phyloP scores from a whole-genome alignment of 2,797 vertebrate species.

The Mus caroli region DNA sequence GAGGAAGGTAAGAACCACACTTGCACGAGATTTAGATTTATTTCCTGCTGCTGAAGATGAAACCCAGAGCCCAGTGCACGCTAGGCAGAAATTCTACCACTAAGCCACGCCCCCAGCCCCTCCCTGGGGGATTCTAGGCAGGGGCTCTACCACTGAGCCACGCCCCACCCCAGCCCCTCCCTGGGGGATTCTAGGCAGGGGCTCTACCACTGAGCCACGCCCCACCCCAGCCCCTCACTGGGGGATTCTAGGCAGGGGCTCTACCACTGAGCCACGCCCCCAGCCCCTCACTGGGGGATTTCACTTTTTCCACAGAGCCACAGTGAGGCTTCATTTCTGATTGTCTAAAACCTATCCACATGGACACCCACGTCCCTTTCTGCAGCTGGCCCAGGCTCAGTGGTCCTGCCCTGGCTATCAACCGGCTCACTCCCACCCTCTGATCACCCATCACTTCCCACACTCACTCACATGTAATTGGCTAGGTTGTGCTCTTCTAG shows the following conservation, averaged over 20 bases:
- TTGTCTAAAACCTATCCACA: not conserved
- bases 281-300: not conserved
- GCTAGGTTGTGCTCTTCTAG: constrained; percentile 97
- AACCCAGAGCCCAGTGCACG: not conserved
- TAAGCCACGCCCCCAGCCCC: not conserved
- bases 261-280: not conserved
- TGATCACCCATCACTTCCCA: not conserved
- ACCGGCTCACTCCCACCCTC: not conserved
- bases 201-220: not conserved
- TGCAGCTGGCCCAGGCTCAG: not conserved
- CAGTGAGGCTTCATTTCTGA: not conserved
- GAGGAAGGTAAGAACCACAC: not conserved
- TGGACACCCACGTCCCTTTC: not conserved
- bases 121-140: not conserved
- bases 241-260: not conserved
- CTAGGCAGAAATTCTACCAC: not conserved
- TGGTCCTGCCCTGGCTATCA: rapidly evolving
- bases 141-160: not conserved
- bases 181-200: not conserved
- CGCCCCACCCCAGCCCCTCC: not conserved
- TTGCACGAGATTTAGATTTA: not conserved
- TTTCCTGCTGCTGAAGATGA: not conserved
- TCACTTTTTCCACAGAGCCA: not conserved
- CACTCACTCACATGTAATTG: constrained; percentile 96
- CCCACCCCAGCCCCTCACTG: not conserved